phyloP scores from a whole-genome alignment of 92 coral and sea anemone species.

The Epizoanthus stellaris region DNA sequence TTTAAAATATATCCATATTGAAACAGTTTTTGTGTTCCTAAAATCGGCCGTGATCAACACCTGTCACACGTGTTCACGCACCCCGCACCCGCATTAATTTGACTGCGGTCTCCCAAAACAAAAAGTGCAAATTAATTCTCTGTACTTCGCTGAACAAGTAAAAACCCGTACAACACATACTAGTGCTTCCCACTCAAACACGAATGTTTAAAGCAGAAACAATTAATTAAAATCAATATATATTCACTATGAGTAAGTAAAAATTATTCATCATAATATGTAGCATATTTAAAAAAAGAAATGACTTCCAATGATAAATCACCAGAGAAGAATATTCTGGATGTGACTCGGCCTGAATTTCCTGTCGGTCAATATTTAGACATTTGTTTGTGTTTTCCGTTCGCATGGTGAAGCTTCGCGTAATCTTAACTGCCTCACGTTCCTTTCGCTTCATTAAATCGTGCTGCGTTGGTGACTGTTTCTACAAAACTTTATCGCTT shows the following conservation, averaged over 20 bases:
- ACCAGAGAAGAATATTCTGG: neutral
- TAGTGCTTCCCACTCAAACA: too few species aligned
- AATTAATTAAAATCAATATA: neutral
- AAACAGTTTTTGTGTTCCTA: neutral
- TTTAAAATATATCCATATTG: too few species aligned
- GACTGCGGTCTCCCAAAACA: neutral
- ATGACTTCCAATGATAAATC: neutral
- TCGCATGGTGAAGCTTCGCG: constrained; percentile 26
- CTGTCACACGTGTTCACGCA: neutral
- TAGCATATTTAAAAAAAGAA: neutral
- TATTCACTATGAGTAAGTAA: neutral
- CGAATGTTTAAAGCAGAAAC: too few species aligned
- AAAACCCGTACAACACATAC: too few species aligned
- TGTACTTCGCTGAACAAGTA: too few species aligned
- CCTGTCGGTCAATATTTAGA: neutral
- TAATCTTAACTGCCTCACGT: neutral
- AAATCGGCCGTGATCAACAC: constrained; percentile 7
- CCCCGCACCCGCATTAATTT: too few species aligned
- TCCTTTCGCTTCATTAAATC: constrained; percentile 25
- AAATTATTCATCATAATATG: neutral
- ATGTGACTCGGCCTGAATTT: neutral
- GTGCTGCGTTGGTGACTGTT: constrained; percentile 47
- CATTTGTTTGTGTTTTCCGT: neutral
- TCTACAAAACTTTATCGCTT: constrained; percentile 39
- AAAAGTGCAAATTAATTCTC: neutral